These are phyloP conservation scores for Microctenopoma steveboyesi DNA, from an alignment of 2,797 vertebrate genomes.

Conservation along the genomic window DNA sequence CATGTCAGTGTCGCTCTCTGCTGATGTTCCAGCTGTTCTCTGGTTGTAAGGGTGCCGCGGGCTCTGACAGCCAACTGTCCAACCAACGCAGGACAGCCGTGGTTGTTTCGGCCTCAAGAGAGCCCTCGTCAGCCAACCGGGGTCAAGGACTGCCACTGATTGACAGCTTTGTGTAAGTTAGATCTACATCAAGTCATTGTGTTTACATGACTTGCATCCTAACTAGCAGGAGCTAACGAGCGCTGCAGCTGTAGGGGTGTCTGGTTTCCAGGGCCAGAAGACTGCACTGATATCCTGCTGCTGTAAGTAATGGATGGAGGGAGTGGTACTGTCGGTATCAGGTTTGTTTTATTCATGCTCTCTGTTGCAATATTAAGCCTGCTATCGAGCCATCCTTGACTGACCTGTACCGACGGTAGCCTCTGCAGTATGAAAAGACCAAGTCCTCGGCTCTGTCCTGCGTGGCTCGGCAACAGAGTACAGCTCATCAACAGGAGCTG, in stretches of 20 bases:
- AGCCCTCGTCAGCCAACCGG: conserved; percentile 62
- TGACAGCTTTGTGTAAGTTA: conserved; percentile 68
- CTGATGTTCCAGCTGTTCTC: conserved; percentile 73
- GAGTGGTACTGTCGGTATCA: conserved; percentile 65
- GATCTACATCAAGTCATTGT: conserved; percentile 62
- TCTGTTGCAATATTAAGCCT: conserved; percentile 79
- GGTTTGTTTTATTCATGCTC: conserved; percentile 80
- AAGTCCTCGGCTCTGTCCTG: conserved; percentile 24
- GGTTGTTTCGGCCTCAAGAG: conserved; percentile 63
- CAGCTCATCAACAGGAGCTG: conserved; percentile 43
- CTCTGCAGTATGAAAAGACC: conserved; percentile 59
- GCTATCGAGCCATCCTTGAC: conserved; percentile 76
- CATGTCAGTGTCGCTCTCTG: conserved; percentile 63
- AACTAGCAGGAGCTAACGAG: conserved; percentile 51
- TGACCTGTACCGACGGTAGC: conserved; percentile 62
- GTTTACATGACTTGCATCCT: conserved; percentile 67
- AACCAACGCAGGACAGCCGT: conserved; percentile 26
- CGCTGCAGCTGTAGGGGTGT: conserved; percentile 32
- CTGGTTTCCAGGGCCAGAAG: conserved; percentile 42
- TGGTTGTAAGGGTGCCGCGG: conserved; percentile 39
- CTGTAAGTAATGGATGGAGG: conserved; percentile 71
- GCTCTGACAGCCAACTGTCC: conserved; percentile 76
- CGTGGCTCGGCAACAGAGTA: conserved; percentile 32
- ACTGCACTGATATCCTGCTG: conserved; percentile 48
- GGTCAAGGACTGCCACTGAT: conserved; percentile 77